Conservation (phyloP, 1,140 invertebrate genomes). For the Wiebesia pumilae region DNA sequence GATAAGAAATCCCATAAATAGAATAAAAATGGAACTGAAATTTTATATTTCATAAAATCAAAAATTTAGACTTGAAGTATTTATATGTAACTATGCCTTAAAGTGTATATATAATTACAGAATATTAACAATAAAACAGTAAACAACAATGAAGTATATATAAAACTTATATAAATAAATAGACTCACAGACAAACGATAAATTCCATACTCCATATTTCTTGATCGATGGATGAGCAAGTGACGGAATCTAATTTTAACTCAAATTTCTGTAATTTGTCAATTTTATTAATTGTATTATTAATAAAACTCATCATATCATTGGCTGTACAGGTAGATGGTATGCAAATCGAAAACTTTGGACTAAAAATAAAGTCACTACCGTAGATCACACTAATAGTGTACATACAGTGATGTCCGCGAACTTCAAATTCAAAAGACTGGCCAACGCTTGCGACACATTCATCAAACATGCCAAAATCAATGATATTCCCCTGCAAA, state of each 20-base stretch:
- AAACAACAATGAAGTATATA: too few relatives aligned
- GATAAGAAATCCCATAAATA: conserved; percentile 20
- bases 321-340: conserved; percentile 30
- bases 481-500: conserved; percentile 58
- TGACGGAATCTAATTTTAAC: background rate
- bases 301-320: conserved; percentile 17
- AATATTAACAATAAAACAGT: too few relatives aligned
- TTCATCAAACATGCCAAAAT: conserved; percentile 63
- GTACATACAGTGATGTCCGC: conserved; percentile 46
- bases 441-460: conserved; percentile 50
- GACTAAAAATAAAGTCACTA: background rate
- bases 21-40: conserved; percentile 18
- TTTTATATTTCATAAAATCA: conserved; percentile 14
- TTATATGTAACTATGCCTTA: too few relatives aligned
- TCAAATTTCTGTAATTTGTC: background rate
- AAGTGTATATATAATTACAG: too few relatives aligned
- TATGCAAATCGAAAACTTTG: conserved; percentile 38
- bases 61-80: too few relatives aligned
- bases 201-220: background rate
- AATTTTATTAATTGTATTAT: background rate
- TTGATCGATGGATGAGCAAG: background rate
- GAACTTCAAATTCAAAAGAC: conserved; percentile 2
- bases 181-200: conserved; percentile 14
- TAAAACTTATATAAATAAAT: background rate
- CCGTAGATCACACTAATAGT: background rate